Evolutionary conservation across 2,888 invertebrate genomes (phyloP), one percentile per base, ranked within the genome.

Genomic region (Panzeria rudis): DNA sequence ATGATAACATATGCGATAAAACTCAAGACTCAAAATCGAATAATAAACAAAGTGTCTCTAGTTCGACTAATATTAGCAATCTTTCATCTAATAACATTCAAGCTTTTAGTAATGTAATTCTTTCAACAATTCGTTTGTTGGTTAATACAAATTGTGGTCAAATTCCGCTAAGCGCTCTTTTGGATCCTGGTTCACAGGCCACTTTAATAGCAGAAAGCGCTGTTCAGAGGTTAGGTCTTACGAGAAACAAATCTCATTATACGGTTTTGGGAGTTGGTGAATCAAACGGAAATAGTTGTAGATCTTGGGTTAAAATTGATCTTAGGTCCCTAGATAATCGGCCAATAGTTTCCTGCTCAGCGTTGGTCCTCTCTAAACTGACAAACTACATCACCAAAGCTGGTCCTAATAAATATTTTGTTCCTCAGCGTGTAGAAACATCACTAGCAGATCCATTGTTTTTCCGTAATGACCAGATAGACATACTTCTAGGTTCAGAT

Each of bases 401-500:
- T 11, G 25, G 35, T 20, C 8, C n/a, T 17, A 15, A 13, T 15
- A 20, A 71, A 52, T 9, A 41, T 20, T 20, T 29, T 8, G n/a
- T 64, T 9, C 78, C 78, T 1, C 23, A 54, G 5, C 8, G n/a
- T 54, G 38, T 38, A 25, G 38, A 20, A n/a, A 23, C 17, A n/a
- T 41, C 47, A 25, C 47, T 81, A 35, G 81, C 75, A 15, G 69
- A 82, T 69, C 75, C 81, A 15, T 29, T 54, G 17, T 75, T 75
- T 69, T 32, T 61, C 25, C 17, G 32, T 52, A 62, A 62, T 41
- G 76, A 76, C 38, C 76, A 61, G 20, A 73, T 79, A 50, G 64
- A 79, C 44, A 71, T 79, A 5, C 62, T 80, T 59, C 59, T 76
- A 29, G 69, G 75, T 11, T 69, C 54, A 44, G 69, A 76, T n/a